These are phyloP conservation scores for Pseudochirops cupreus DNA, from an alignment of 2,797 vertebrate species.

Conservation along the genomic window DNA sequence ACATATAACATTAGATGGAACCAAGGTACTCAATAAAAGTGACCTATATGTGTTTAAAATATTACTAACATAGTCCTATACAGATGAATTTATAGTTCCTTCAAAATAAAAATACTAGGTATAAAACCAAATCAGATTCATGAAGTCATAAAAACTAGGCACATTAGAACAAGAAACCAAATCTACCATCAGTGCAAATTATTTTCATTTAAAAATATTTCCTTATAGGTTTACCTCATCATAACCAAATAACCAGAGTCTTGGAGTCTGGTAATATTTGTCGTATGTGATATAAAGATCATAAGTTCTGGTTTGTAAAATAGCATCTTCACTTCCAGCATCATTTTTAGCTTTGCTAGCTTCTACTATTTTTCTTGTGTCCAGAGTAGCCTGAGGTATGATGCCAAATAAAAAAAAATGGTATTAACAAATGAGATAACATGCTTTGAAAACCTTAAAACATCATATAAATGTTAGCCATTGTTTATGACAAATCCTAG, in stretches of 20 bases:
- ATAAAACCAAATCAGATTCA: slow-evolving; percentile 56
- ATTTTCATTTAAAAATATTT: slow-evolving; percentile 26
- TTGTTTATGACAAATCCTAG: slow-evolving; percentile 34
- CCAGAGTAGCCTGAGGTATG: slow-evolving; percentile 92
- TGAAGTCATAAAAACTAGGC: slow-evolving; percentile 40
- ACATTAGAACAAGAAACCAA: background rate
- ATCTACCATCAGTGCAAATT: slow-evolving; percentile 59
- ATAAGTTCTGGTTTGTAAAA: slow-evolving; percentile 98
- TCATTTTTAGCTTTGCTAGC: slow-evolving; percentile 92
- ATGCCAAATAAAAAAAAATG: slow-evolving; percentile 41
- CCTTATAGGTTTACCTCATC: slow-evolving; percentile 91
- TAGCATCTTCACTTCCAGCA: slow-evolving; percentile 93
- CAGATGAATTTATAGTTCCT: slow-evolving; percentile 48
- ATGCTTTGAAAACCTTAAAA: slow-evolving; percentile 30
- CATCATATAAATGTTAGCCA: background rate
- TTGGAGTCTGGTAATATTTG: slow-evolving; percentile 99
- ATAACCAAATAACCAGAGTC: slow-evolving; percentile 98
- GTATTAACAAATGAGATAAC: slow-evolving; percentile 23
- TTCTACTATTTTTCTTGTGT: slow-evolving; percentile 95
- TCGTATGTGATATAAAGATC: slow-evolving; percentile 99
- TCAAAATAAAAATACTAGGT: slow-evolving; percentile 56
- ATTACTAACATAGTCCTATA: slow-evolving; percentile 8
- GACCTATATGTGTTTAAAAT: slow-evolving; percentile 39
- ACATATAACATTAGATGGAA: background rate
- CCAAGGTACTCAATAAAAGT: background rate